A percentile compares a stretch with the other conserved stretches of the same genome.
phyloP scores from a whole-genome alignment of 1,140 invertebrate species.

The Drosophila leontia region DNA sequence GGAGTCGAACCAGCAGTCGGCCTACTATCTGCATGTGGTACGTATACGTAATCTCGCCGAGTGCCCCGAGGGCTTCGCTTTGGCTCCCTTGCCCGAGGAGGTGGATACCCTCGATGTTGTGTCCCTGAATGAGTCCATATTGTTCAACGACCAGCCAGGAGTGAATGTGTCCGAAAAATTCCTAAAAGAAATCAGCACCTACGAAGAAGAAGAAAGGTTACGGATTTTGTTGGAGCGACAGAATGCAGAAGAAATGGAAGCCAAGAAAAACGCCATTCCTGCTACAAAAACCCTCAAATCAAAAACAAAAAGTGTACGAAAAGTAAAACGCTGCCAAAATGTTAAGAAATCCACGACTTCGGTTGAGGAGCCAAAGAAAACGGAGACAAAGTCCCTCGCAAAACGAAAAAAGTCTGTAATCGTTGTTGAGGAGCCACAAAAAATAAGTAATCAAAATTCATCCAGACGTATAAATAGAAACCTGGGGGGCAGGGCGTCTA shows the following conservation, averaged over 20 bases:
- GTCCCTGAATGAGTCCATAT: conserved; percentile 61
- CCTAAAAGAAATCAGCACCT: conserved; percentile 56
- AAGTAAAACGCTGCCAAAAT: background rate
- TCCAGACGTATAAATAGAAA: background rate
- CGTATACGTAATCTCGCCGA: conserved; percentile 57
- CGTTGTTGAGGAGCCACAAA: background rate
- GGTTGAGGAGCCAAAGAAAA: too few relatives aligned
- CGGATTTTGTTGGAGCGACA: conserved; percentile 3
- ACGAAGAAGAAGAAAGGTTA: conserved; percentile 56
- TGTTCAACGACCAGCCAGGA: conserved; percentile 42
- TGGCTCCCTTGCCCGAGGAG: conserved; percentile 22
- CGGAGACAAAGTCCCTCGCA: background rate
- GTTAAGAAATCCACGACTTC: background rate
- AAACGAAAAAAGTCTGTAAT: background rate
- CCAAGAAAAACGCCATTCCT: background rate
- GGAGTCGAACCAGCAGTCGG: conserved; percentile 65
- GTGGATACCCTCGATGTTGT: conserved; percentile 26
- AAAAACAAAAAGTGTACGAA: background rate
- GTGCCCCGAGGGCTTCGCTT: conserved; percentile 39
- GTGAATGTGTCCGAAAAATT: conserved; percentile 17
- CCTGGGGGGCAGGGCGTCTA: too few relatives aligned
- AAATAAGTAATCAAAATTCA: background rate
- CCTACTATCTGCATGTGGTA: conserved; percentile 61
- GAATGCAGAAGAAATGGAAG: background rate
- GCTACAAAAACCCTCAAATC: background rate